Conservation (phyloP, 2,888 invertebrate genomes). For the Torymus texanus region DNA sequence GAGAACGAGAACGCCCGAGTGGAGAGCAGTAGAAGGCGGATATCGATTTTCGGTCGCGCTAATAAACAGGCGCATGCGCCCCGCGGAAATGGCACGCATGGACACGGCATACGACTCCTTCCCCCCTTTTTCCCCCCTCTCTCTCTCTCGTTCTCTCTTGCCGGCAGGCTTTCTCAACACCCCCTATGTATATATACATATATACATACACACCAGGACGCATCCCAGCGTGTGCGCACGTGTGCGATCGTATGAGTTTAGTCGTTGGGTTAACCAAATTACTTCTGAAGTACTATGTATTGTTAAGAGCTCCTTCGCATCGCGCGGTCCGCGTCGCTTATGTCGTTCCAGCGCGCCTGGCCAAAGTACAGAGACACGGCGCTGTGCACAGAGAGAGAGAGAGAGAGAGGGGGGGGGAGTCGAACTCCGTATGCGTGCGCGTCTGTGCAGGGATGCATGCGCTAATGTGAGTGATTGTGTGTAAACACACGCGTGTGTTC, state of each 20-base stretch:
- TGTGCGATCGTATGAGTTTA: constrained; percentile 49
- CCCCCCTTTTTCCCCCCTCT: not conserved
- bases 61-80: constrained; percentile 71
- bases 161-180: no score
- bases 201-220: no score
- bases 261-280: constrained; percentile 56
- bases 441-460: not conserved
- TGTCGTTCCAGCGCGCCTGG: not conserved
- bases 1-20: not conserved
- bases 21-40: constrained; percentile 58
- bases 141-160: no score
- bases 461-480: constrained; percentile 44
- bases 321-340: constrained; percentile 6
- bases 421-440: not conserved
- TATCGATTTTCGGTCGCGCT: constrained; percentile 71
- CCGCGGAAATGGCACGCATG: constrained; percentile 11
- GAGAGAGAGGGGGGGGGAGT: not conserved
- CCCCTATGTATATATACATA: no score
- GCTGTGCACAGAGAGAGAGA: not conserved
- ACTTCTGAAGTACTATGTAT: constrained; percentile 53
- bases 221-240: not conserved
- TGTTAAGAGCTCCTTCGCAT: constrained; percentile 49
- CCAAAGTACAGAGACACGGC: no score
- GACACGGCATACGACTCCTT: not conserved
- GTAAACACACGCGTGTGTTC: not conserved